These are phyloP conservation scores for Lacerta viridis DNA, from an alignment of 2,797 vertebrate species.

Conservation along the genomic window DNA sequence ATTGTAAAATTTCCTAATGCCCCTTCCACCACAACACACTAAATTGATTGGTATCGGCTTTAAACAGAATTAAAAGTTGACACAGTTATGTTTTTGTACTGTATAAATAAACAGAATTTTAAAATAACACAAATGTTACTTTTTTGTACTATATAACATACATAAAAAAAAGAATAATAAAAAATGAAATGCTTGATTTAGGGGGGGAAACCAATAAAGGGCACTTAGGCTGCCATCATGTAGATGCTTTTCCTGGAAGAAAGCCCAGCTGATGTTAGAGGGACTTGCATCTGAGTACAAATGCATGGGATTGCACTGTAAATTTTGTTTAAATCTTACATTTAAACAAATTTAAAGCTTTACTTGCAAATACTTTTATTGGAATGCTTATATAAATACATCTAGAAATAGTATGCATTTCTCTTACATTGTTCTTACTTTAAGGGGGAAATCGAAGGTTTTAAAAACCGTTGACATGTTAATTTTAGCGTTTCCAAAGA, in stretches of 20 bases:
- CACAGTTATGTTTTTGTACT: no score
- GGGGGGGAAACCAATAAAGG: no score
- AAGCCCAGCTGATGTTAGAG: rapidly evolving
- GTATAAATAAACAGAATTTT: no score
- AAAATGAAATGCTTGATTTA: no score
- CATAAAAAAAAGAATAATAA: no score
- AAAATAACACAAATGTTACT: no score
- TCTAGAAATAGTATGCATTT: neutral
- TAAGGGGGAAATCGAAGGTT: neutral
- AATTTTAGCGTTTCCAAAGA: neutral
- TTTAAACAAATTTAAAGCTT: neutral
- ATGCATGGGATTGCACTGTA: neutral
- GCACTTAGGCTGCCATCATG: no score
- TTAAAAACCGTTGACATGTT: neutral
- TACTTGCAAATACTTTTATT: neutral
- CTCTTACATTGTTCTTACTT: neutral
- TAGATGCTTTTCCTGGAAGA: no score
- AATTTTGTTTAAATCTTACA: neutral
- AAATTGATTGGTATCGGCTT: no score
- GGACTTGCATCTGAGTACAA: neutral
- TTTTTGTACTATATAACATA: no score
- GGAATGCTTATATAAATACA: neutral
- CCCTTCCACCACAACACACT: no score
- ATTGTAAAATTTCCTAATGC: neutral
- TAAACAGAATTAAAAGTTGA: no score